phyloP scores from a whole-genome alignment of 2,113 vertebrate species.

The Anthoscopus minutus region DNA sequence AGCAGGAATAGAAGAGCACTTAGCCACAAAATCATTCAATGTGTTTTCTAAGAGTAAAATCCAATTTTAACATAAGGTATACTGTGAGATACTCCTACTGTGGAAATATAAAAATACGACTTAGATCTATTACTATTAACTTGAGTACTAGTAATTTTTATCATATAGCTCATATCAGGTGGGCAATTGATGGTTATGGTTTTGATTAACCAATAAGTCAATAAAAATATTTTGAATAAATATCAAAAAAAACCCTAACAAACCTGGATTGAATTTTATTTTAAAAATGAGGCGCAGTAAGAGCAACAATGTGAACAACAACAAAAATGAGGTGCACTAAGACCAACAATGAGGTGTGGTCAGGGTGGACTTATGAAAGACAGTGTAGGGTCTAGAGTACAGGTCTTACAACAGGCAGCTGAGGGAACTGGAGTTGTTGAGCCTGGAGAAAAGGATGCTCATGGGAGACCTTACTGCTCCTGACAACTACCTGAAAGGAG shows the following conservation, averaged over 20 bases:
- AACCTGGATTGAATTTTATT: background rate
- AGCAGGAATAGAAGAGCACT: background rate
- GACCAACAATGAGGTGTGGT: too few species aligned
- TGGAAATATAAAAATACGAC: background rate
- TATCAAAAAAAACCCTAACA: background rate
- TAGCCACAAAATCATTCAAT: background rate
- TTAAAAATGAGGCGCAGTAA: fast-evolving
- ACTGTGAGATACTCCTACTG: background rate
- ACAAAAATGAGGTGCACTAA: too few species aligned
- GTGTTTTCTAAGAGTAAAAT: background rate
- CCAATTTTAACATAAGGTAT: background rate
- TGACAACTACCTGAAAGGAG: background rate
- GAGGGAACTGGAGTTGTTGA: background rate
- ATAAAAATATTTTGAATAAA: background rate
- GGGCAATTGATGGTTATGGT: background rate
- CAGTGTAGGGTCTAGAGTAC: background rate
- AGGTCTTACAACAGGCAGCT: background rate
- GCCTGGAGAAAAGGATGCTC: background rate
- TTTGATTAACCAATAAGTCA: background rate
- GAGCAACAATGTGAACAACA: background rate
- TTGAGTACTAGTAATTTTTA: background rate
- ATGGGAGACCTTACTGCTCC: background rate
- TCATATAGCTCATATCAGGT: background rate
- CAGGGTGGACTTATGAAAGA: background rate
- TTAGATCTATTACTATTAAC: background rate